Conservation (phyloP, 2,797 vertebrate genomes). For the Distichodus sexfasciatus region DNA sequence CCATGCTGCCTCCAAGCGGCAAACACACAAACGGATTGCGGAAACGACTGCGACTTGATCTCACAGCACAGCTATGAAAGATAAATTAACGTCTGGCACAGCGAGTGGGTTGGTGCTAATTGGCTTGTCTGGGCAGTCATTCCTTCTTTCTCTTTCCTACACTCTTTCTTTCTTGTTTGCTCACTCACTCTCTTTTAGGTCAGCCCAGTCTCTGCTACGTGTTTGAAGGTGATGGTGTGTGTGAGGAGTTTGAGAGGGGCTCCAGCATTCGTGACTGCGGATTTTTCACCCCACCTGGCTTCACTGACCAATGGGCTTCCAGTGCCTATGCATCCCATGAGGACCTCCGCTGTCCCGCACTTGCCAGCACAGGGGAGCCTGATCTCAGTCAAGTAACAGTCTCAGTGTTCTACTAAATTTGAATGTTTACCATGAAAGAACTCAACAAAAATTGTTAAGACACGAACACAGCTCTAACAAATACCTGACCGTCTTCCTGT, state of each 20-base stretch:
- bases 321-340: constrained; percentile 81
- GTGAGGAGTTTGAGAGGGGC: constrained; percentile 84
- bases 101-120: constrained; percentile 3
- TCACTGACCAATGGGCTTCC: constrained; percentile 85
- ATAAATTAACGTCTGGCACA: constrained; percentile 13
- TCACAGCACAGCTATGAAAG: constrained; percentile 21
- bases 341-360: constrained; percentile 79
- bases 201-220: constrained; percentile 91
- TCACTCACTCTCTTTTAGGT: constrained; percentile 68
- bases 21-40: too few species aligned
- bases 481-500: constrained; percentile 4
- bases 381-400: constrained; percentile 71
- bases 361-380: constrained; percentile 82
- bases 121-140: not conserved
- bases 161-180: not conserved
- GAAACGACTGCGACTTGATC: constrained; percentile 2
- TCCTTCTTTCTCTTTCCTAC: not conserved
- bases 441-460: too few species aligned
- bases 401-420: too few species aligned
- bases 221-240: constrained; percentile 83
- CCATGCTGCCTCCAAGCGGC: too few species aligned
- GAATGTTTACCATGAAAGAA: not conserved
- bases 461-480: too few species aligned
- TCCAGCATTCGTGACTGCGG: constrained; percentile 84
- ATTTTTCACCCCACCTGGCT: constrained; percentile 82